phyloP scores from a whole-genome alignment of 2,888 invertebrate genomes.

The Phrixothrix hirtus region DNA sequence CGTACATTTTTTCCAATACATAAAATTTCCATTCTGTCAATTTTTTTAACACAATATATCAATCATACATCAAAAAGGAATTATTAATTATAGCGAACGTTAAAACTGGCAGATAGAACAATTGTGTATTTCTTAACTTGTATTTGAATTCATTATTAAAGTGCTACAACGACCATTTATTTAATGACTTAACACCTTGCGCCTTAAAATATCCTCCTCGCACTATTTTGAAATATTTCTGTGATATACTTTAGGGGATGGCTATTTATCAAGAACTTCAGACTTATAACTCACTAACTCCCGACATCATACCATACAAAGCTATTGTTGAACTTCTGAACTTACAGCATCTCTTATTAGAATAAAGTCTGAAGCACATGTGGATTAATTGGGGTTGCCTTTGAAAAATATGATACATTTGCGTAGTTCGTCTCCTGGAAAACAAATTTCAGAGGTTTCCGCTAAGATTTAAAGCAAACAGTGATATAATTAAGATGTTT shows the following conservation, averaged over 20 bases:
- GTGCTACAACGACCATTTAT: too few species aligned
- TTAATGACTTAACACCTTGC: too few species aligned
- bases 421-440: not conserved
- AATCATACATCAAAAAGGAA: too few species aligned
- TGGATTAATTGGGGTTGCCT: conserved; percentile 6
- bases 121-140: too few species aligned
- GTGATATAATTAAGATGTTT: conserved; percentile 7
- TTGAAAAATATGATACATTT: conserved; percentile 4
- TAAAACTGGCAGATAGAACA: too few species aligned
- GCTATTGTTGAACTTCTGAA: conserved; percentile 12
- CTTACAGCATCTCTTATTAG: conserved; percentile 9
- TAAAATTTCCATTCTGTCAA: too few species aligned
- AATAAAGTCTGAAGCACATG: conserved; percentile 6
- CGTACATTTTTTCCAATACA: too few species aligned
- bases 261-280: conserved; percentile 21
- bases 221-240: not conserved
- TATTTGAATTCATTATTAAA: too few species aligned
- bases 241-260: conserved; percentile 19
- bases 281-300: conserved; percentile 21
- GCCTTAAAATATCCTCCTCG: too few species aligned
- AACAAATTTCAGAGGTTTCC: not conserved
- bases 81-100: too few species aligned
- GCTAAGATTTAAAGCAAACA: conserved; percentile 1
- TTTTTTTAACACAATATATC: too few species aligned
- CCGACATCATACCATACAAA: conserved; percentile 11